Evolutionary conservation across 2,888 invertebrate species (phyloP).

Genomic region (Druceiella hillmani): DNA sequence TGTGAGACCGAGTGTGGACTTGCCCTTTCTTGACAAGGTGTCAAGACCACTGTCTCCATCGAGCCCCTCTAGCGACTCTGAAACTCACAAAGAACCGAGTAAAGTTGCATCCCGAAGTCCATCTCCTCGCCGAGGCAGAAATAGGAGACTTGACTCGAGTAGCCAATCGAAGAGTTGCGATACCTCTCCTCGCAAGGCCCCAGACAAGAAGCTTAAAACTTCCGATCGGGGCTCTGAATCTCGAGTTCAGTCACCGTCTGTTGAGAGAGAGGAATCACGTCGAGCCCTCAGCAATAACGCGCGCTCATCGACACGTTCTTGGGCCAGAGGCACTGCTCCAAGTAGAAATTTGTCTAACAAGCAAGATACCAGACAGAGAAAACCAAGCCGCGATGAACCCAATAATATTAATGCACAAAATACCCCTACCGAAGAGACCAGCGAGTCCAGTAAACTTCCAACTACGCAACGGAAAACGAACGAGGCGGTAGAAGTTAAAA

Average conservation of each 20-base stretch:
- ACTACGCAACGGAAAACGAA: slow-evolving; percentile 58
- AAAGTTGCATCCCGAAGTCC: slow-evolving; percentile 40
- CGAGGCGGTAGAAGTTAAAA: slow-evolving; percentile 47
- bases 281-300: slow-evolving; percentile 36
- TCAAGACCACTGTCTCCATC: slow-evolving; percentile 61
- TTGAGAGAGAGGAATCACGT: slow-evolving; percentile 70
- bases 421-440: slow-evolving; percentile 53
- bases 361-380: slow-evolving; percentile 50
- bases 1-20: slow-evolving; percentile 55
- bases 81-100: slow-evolving; percentile 42
- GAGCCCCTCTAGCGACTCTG: slow-evolving; percentile 58
- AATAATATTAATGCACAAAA: slow-evolving; percentile 34
- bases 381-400: slow-evolving; percentile 43
- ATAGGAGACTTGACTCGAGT: slow-evolving; percentile 40
- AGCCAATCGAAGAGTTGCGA: slow-evolving; percentile 25
- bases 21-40: slow-evolving; percentile 78
- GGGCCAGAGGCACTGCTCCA: slow-evolving; percentile 63
- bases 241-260: slow-evolving; percentile 64
- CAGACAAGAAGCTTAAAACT: slow-evolving; percentile 80
- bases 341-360: slow-evolving; percentile 61
- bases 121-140: slow-evolving; percentile 40
- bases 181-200: slow-evolving; percentile 55
- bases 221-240: slow-evolving; percentile 72
- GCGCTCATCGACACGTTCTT: slow-evolving; percentile 55
- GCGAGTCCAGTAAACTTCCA: slow-evolving; percentile 55